Evolutionary conservation across 2,888 invertebrate genomes (phyloP), one percentile per base, ranked within the genome.

Genomic region (Ectobius pallidus): DNA sequence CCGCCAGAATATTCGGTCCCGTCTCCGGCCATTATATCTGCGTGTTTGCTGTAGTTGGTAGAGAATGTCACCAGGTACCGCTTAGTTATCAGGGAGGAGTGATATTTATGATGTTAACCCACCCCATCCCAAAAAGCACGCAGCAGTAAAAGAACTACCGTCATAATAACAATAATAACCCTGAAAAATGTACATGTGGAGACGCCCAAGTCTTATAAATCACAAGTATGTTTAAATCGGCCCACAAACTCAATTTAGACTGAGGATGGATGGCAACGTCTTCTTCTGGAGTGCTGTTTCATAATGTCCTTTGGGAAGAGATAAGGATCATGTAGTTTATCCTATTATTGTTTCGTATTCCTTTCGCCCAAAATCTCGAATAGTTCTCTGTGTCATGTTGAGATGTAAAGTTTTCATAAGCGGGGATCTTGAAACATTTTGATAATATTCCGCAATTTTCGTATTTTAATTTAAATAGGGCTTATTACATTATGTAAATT

Each of bases 81-180:
- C 27, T 46, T 65, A 65, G 65, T 46, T 65, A 46, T 65, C 44
- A 42, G 25, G 46, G 39, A 63, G n/a, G 20, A 22, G 22, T 20
- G 63, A 62, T 62, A 39, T 62, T 62, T 62, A 62, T 62, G 18
- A 49, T n/a, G n/a, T n/a, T n/a, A n/a, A n/a, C n/a, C n/a, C n/a
- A n/a, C 20, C 20, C 52, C 49, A 18, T n/a, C n/a, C 18, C 49
- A 20, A 6, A 14, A 39, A 39, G 14, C 39, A 4, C 25, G 20
- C 25, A 52, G 7, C 52, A 22, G 52, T 52, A 52, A 6, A 25
- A 25, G 52, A 52, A 52, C 25, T 9, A 52, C 2, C 49, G 25
- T 25, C 20, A 52, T 52, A 52, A 52, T 49, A 49, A 52, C 3
- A 52, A 25, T 52, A 52, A 52, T 52, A 25, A 22, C 25, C 25